A percentile compares a stretch with the other conserved stretches of the same genome.
phyloP scores from a whole-genome alignment of 1,140 invertebrate species.

The Panulirus ornatus region DNA sequence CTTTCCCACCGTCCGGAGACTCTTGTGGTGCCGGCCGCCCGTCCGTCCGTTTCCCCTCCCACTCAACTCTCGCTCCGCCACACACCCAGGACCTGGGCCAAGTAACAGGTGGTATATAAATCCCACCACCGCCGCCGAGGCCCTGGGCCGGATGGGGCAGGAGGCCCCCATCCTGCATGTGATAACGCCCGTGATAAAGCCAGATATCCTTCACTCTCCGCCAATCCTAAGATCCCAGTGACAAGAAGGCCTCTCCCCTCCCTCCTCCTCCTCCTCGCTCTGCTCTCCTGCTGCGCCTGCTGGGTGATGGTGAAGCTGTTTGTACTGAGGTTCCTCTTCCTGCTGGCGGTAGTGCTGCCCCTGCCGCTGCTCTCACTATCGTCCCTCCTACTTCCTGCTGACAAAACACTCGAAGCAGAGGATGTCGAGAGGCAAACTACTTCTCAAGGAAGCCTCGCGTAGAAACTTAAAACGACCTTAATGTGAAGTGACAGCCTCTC shows the following conservation, averaged over 20 bases:
- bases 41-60: too few relatives aligned
- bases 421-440: too few relatives aligned
- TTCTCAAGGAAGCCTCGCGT: too few relatives aligned
- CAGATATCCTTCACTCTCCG: background rate
- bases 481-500: too few relatives aligned
- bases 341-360: background rate
- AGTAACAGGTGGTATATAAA: slow-evolving; percentile 12
- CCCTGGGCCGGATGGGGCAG: background rate
- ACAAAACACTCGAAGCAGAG: too few relatives aligned
- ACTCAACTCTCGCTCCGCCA: too few relatives aligned
- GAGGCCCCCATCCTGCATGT: background rate
- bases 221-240: background rate
- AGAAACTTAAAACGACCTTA: too few relatives aligned
- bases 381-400: background rate
- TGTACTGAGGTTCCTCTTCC: background rate
- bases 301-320: too few relatives aligned
- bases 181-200: background rate
- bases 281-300: background rate
- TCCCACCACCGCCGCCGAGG: too few relatives aligned
- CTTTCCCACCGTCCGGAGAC: too few relatives aligned
- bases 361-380: background rate
- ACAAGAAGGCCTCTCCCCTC: background rate
- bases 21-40: too few relatives aligned
- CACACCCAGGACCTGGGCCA: too few relatives aligned
- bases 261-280: background rate